phyloP scores from a whole-genome alignment of 1,140 invertebrate genomes.

The Daktulosphaira vitifoliae region DNA sequence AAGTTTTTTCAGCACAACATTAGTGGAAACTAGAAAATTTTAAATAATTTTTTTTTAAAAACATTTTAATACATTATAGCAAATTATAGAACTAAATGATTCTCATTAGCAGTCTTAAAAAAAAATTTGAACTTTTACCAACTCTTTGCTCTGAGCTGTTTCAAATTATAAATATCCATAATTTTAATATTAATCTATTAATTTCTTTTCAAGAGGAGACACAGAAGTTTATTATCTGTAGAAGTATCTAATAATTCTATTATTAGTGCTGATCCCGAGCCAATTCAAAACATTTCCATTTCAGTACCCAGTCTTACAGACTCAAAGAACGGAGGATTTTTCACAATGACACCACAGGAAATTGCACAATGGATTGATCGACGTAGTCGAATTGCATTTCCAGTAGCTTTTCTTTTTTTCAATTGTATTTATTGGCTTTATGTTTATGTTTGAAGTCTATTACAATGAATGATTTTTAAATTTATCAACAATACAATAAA shows the following conservation, averaged over 20 bases:
- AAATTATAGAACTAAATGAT: too few species aligned
- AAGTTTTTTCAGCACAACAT: too few species aligned
- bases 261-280: conserved; percentile 7
- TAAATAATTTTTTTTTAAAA: too few species aligned
- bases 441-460: conserved; percentile 51
- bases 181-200: too few species aligned
- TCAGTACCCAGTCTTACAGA: conserved; percentile 9
- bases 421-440: conserved; percentile 80
- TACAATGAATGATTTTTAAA: too few species aligned
- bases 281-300: conserved; percentile 12
- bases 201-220: conserved; percentile 1
- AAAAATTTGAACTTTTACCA: too few species aligned
- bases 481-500: too few species aligned
- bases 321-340: conserved; percentile 49
- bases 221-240: not conserved
- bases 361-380: conserved; percentile 79
- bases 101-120: too few species aligned
- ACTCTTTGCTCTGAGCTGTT: too few species aligned
- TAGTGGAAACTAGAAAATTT: too few species aligned
- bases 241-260: not conserved
- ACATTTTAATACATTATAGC: too few species aligned
- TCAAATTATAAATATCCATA: too few species aligned
- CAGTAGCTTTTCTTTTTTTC: conserved; percentile 66
- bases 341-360: conserved; percentile 75
- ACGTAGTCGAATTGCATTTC: conserved; percentile 67